phyloP scores from a whole-genome alignment of 2,113 vertebrate species.

The Peucedramus taeniatus region DNA sequence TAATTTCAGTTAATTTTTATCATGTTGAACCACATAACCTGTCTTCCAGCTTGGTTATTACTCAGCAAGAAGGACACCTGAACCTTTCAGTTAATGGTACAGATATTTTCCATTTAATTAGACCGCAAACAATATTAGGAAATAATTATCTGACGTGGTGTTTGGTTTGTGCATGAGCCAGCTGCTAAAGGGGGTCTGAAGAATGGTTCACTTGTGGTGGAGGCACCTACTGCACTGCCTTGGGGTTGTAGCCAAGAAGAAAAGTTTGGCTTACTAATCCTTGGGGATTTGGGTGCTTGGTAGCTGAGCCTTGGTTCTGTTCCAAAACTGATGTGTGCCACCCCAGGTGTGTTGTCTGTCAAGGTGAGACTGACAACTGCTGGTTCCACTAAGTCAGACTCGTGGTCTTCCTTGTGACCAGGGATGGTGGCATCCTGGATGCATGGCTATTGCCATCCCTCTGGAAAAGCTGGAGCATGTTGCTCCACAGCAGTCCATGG shows the following conservation, averaged over 20 bases:
- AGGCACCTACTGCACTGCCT: background rate
- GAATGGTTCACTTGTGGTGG: background rate
- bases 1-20: background rate
- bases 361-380: background rate
- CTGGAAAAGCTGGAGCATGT: background rate
- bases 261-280: background rate
- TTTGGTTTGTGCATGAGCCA: background rate
- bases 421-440: background rate
- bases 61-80: background rate
- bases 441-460: background rate
- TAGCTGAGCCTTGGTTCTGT: background rate
- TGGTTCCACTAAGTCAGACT: background rate
- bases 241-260: background rate
- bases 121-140: background rate
- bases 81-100: background rate
- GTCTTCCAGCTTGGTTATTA: background rate
- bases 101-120: background rate
- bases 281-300: background rate
- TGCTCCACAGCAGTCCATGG: background rate
- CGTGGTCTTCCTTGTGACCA: background rate
- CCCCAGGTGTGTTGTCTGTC: background rate
- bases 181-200: background rate
- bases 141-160: background rate
- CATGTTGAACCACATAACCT: background rate
- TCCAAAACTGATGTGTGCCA: fast-evolving